Evolutionary conservation across 1,140 invertebrate genomes (phyloP), one percentile per base, ranked within the genome.

Genomic region (Fopius arisanus): DNA sequence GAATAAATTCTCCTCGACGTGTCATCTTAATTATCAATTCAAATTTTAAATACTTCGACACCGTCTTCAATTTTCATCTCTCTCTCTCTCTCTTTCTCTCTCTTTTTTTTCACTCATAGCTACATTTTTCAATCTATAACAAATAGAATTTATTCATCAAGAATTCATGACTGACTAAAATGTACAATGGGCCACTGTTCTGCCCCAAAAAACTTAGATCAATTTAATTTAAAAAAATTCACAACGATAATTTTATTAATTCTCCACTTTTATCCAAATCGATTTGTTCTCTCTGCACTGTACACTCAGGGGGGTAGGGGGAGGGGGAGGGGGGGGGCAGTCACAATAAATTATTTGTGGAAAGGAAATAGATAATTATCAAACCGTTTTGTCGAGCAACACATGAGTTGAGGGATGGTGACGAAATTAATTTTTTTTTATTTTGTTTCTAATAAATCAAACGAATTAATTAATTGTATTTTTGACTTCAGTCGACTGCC

Each of bases 1-100:
- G 67, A 67, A 73, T 54, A 48, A 67, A 59, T 19, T n/a, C 67
- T 59, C 73, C 26, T 75, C 29, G 16, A 59, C 7, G 33, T 73
- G 28, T 71, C 28, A 5, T 70, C 40, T 72, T 31, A 31, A 59
- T 62, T 63, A 51, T 68, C n/a, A 37, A 59, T 70, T 71, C 10
- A 67, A n/a, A n/a, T n/a, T 65, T 74, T 73, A 1, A 31, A 65
- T 31, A 19, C 28, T 65, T n/a, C 16, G n/a, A 29, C 16, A 9
- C 43, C n/a, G 5, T 16, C 43, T 5, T 16, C 43, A 37, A n/a
- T 19, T 16, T 2, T 37, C 33, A 37, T 37, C 33, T 37, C 33
- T 12, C 5, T 12, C 33, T 37, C n/a, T n/a, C n/a, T n/a, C n/a
- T n/a, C n/a, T n/a, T n/a, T n/a, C n/a, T n/a, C n/a, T n/a, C n/a